Conservation (phyloP, 1,140 invertebrate genomes). For the Trichonephila clavata region DNA sequence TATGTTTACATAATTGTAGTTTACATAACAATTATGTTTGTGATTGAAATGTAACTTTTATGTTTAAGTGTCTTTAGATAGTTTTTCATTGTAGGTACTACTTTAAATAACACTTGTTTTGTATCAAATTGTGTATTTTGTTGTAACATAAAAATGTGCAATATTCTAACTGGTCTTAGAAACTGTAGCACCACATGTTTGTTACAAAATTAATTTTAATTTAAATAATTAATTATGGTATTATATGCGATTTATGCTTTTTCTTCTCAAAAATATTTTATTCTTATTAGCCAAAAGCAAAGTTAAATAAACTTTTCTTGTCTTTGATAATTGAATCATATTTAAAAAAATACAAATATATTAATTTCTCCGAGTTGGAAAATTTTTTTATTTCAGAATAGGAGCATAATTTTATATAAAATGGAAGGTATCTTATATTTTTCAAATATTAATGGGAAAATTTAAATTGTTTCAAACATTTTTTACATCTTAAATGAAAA, state of each 20-base stretch:
- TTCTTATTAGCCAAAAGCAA: too few relatives aligned
- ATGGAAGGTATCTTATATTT: too few relatives aligned
- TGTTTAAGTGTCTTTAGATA: slow-evolving; percentile 6
- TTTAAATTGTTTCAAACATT: background rate
- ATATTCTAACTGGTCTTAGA: background rate
- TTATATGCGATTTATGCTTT: too few relatives aligned
- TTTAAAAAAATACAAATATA: too few relatives aligned
- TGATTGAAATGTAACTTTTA: slow-evolving; percentile 5
- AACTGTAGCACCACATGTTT: background rate
- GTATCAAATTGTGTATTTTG: background rate
- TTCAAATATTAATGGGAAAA: too few relatives aligned
- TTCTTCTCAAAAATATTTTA: too few relatives aligned
- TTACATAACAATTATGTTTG: background rate
- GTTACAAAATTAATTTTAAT: background rate
- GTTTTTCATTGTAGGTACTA: slow-evolving; percentile 11
- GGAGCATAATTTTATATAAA: too few relatives aligned
- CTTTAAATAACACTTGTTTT: background rate
- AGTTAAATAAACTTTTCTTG: too few relatives aligned
- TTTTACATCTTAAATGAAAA: background rate
- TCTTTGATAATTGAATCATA: too few relatives aligned
- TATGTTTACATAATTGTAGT: background rate
- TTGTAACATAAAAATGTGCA: background rate
- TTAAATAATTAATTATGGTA: too few relatives aligned
- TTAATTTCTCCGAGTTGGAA: too few relatives aligned
- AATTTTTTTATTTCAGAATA: too few relatives aligned